Base-by-base conservation (phyloP, 92 coral and sea anemone species). In the Paramuricea clavata region DNA sequence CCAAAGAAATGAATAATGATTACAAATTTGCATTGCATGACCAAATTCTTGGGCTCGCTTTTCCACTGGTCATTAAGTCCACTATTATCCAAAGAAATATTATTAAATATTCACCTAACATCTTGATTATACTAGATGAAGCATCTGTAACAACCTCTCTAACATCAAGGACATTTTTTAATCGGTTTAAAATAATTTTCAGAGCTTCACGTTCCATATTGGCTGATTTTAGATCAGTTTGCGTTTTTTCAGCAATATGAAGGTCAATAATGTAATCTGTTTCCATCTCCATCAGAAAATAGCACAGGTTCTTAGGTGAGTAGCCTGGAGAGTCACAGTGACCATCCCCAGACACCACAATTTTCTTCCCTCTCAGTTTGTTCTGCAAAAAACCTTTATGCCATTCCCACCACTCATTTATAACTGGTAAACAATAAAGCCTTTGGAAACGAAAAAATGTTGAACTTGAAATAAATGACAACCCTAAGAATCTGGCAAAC, bases 191-290 rank as follows among this genome's bases (percentile, higher is more conserved):
- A 17, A 72, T 32, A 17, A 49, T 70, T 16, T 67, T 39, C 43
- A 83, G 69, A 34, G 87, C 87, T 31, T 83, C 32, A 39, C 76
- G 36, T 54, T 83, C 87, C 69, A 83, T 83, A 35, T 31, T 83
- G 25, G 68, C 31, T 19, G 80, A 83, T 19, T n/a, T 47, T 23
- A 61, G 33, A 21, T 26, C 69, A 61, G 69, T 61, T 21, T 61
- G n/a, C n/a, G 61, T 52, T 17, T 52, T 52, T 3, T 52, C 61
- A 6, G 21, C 12, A 17, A 52, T 17, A 7, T 52, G 12, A 7
- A 52, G 21, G 21, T 52, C 61, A 52, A 52, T 52, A 52, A 52
- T 52, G 61, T 7, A 52, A 17, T 17, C 21, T 3, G 12, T 52
- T 7, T 52, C 21, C 21, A 52, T 52, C 61, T 52, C 61, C 61